A percentile compares a stretch with the other conserved stretches of the same genome.
Conservation (phyloP, 2,113 vertebrate genomes). For the Baryphthengus martii region DNA sequence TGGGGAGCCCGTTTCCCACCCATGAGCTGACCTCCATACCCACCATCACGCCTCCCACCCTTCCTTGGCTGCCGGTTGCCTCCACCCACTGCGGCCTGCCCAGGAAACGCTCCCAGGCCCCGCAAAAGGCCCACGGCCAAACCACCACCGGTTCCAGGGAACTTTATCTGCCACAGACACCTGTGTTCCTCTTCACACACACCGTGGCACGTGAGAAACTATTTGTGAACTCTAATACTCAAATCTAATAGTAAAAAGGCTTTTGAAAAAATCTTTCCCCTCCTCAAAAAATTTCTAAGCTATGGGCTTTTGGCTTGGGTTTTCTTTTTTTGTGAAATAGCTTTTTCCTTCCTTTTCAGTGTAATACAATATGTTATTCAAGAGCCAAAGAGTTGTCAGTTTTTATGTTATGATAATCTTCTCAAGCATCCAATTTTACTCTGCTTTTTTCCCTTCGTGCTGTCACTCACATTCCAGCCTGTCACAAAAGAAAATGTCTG, state of each 20-base stretch:
- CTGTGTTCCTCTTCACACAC: rapidly evolving
- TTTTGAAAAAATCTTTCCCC: not conserved
- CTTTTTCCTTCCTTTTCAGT: not conserved
- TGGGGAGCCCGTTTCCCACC: rapidly evolving
- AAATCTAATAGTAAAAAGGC: not conserved
- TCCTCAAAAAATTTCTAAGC: not conserved
- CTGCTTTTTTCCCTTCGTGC: not conserved
- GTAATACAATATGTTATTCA: not conserved
- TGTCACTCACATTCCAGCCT: slow-evolving; percentile 15
- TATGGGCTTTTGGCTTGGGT: rapidly evolving
- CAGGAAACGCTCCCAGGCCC: not conserved
- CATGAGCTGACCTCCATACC: rapidly evolving
- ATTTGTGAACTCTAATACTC: not conserved
- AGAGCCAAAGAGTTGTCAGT: slow-evolving; percentile 11
- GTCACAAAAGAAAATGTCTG: slow-evolving; percentile 50
- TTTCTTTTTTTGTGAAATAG: not conserved
- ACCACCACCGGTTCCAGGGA: rapidly evolving
- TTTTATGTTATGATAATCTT: slow-evolving; percentile 40
- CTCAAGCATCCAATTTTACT: not conserved
- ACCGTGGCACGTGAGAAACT: not conserved
- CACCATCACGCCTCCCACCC: not conserved
- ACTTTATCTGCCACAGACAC: rapidly evolving
- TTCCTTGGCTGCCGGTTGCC: rapidly evolving
- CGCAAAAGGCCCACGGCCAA: rapidly evolving
- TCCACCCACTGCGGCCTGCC: rapidly evolving